phyloP scores from a whole-genome alignment of 1,140 invertebrate genomes.

The Atta cephalotes region DNA sequence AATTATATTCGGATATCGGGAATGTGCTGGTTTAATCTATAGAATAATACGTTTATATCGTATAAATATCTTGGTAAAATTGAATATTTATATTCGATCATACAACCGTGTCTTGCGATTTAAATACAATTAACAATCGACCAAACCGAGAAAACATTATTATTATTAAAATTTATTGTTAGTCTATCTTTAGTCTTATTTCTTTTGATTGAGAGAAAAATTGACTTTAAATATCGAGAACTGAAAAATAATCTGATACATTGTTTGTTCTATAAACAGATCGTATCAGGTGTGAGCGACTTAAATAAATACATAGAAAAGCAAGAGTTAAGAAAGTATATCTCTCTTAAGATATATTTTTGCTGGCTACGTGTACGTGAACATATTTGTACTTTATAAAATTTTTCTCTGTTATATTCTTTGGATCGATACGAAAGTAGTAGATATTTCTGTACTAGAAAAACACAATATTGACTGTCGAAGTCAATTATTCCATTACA shows the following conservation, averaged over 20 bases:
- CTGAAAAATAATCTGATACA: conserved; percentile 39
- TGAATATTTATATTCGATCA: conserved; percentile 44
- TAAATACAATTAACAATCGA: conserved; percentile 32
- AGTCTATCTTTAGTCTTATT: not conserved
- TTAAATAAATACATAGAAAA: conserved; percentile 52
- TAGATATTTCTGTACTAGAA: not conserved
- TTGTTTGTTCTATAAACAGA: conserved; percentile 46
- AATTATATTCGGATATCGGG: conserved; percentile 39
- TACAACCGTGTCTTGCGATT: not conserved
- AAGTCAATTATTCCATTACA: conserved; percentile 14
- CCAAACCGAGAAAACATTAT: conserved; percentile 1
- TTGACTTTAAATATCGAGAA: conserved; percentile 47
- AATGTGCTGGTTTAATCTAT: conserved; percentile 2
- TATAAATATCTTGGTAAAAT: conserved; percentile 12
- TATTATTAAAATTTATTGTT: conserved; percentile 38
- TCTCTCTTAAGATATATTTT: conserved; percentile 43
- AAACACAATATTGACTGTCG: not conserved
- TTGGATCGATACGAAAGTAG: conserved; percentile 3
- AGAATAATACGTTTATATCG: conserved; percentile 17
- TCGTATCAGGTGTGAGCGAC: conserved; percentile 26
- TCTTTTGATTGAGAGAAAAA: conserved; percentile 11
- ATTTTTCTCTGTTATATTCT: not conserved
- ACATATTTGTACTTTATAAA: not conserved
- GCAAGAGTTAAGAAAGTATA: conserved; percentile 36
- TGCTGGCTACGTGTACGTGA: not conserved